Percentiles rank a stretch among this genome's conserved stretches.
Evolutionary conservation across 2,888 invertebrate species (phyloP).

Genomic region (Diachrysia chrysitis): DNA sequence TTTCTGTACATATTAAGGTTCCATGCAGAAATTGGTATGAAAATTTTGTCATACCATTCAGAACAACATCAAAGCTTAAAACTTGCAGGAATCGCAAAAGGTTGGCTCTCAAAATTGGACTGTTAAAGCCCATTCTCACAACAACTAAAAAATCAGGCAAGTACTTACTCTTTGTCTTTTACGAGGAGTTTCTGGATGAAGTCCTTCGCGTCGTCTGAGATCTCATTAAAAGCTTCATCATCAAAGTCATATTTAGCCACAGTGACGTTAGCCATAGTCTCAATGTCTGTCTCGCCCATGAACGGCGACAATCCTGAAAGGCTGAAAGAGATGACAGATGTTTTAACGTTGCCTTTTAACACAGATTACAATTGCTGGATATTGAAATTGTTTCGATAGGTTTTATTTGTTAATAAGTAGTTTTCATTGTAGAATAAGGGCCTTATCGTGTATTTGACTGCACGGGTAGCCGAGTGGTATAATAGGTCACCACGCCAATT

Average conservation of each 20-base stretch:
- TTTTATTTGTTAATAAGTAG: no score
- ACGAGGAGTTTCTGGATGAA: conserved; percentile 97
- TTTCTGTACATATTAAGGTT: conserved; percentile 2
- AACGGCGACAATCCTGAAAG: conserved; percentile 99
- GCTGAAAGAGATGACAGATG: conserved; percentile 80
- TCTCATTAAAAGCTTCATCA: conserved; percentile 98
- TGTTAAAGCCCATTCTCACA: conserved; percentile 24
- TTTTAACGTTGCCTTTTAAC: background rate
- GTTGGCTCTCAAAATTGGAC: conserved; percentile 12
- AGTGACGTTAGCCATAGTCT: conserved; percentile 99
- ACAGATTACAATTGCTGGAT: no score
- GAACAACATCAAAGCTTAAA: background rate
- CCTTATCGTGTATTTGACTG: no score
- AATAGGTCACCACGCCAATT: no score
- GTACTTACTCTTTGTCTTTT: conserved; percentile 96
- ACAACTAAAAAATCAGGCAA: conserved; percentile 35
- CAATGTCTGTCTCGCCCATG: conserved; percentile 99
- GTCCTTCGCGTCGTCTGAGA: conserved; percentile 98
- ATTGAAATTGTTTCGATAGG: no score
- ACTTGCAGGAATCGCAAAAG: conserved; percentile 33
- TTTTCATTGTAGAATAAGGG: no score
- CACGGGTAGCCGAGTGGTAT: no score
- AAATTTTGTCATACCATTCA: background rate
- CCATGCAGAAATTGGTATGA: background rate
- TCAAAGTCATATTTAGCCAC: conserved; percentile 99